phyloP scores from a whole-genome alignment of 2,888 invertebrate genomes.

The Mythimna impura region DNA sequence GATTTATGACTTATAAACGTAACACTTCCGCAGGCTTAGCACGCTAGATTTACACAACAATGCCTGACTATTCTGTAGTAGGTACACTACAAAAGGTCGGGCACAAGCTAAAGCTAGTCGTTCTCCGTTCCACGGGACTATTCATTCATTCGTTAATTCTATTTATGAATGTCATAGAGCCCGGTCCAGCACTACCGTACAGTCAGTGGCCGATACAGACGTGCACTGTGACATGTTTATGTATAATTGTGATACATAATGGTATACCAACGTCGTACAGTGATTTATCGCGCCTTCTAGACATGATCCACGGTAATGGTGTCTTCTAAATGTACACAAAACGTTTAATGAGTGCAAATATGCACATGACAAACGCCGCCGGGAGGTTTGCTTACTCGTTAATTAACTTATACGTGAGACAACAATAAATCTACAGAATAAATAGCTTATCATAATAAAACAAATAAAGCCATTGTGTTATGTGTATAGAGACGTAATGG shows the following conservation, averaged over 20 bases:
- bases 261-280: constrained; percentile 57
- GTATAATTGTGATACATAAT: constrained; percentile 67
- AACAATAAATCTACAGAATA: constrained; percentile 59
- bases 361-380: constrained; percentile 53
- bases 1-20: constrained; percentile 87
- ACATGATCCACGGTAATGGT: constrained; percentile 52
- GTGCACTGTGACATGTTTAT: constrained; percentile 72
- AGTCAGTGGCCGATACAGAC: constrained; percentile 69
- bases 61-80: constrained; percentile 62
- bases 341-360: constrained; percentile 58
- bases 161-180: constrained; percentile 80
- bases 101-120: constrained; percentile 55
- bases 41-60: constrained; percentile 75
- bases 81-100: constrained; percentile 54
- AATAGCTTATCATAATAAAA: constrained; percentile 58
- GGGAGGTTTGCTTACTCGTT: constrained; percentile 57
- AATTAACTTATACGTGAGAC: constrained; percentile 60
- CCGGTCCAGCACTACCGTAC: constrained; percentile 63
- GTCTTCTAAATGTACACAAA: constrained; percentile 53
- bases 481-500: constrained; percentile 48
- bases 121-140: constrained; percentile 65
- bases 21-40: constrained; percentile 83
- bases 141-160: constrained; percentile 76
- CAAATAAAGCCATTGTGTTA: constrained; percentile 50
- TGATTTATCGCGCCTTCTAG: constrained; percentile 68